Base-by-base conservation (phyloP, 2,888 invertebrate species). In the Drosophila conformis region DNA sequence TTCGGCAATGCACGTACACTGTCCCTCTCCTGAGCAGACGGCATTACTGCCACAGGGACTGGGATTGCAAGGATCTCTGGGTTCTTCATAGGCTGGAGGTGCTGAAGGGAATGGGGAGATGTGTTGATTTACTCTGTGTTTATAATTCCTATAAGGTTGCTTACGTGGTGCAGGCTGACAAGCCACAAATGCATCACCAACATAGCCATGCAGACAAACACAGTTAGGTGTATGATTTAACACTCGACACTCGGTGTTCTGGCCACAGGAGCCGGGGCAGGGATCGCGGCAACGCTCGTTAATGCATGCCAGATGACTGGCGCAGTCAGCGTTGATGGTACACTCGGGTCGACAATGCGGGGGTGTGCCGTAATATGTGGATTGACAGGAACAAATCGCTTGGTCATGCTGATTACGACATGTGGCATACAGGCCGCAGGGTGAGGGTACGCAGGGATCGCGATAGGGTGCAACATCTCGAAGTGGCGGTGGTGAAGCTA, bases 21-120 rank as follows among this genome's bases (percentile, higher is more conserved):
- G 79, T 6, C 95, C 95, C 75, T 95, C 94, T 8, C 83, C 87
- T 5, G 94, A 94, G 90, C 97, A 97, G 73, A 94, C 93, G 25
- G 97, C 96, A 91, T 97, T 97, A 46, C 95, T 93, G 61, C 97
- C 97, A 93, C 98, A 98, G 31, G 97, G 96, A 87, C 96, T 96
- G 7, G 96, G 96, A 81, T 95, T 95, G 63, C 92, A 92, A 7
- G 96, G 96, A 93, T 94, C 93, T 21, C 90, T 81, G 18, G 93
- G 93, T 46, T 93, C 94, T 53, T 90, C 87, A 58, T 80, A 81
- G 18, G 56, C 49, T 29, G 83, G 65, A 38, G 89, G 84, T 15
- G 86, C 91, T 85, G 73, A 64, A 69, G 13, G 46, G 4, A 49
- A 31, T 11, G 21, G 33, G 49, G 56, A n/a, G 1, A 10, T 33